Evolutionary conservation across 92 coral and sea anemone species (phyloP).

Genomic region (Nematostella vectensis): DNA sequence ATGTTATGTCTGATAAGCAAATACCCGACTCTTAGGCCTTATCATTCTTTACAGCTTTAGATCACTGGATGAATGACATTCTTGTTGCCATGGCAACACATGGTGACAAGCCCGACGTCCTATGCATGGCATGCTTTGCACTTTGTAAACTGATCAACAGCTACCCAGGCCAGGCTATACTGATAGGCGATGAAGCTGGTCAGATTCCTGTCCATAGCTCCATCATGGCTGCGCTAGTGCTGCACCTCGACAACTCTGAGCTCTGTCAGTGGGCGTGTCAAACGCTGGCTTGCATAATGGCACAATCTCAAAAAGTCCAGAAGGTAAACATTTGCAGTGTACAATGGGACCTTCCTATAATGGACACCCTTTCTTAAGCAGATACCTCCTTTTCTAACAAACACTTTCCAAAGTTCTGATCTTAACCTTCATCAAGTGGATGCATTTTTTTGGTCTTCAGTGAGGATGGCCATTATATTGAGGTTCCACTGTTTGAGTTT

Average conservation of each 20-base stretch:
- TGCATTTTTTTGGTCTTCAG: too few relatives aligned
- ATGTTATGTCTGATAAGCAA: too few relatives aligned
- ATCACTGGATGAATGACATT: conserved; percentile 60
- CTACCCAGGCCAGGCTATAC: conserved; percentile 42
- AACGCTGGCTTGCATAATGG: conserved; percentile 46
- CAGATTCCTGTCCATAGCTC: conserved; percentile 55
- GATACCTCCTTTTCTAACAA: too few relatives aligned
- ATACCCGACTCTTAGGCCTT: too few relatives aligned
- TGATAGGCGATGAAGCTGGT: conserved; percentile 38
- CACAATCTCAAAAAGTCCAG: conserved; percentile 37
- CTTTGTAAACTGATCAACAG: conserved; percentile 42
- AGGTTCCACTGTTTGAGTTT: too few relatives aligned
- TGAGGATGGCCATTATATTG: too few relatives aligned
- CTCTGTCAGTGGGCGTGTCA: conserved; percentile 57
- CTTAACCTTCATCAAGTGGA: too few relatives aligned
- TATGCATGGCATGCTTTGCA: conserved; percentile 55
- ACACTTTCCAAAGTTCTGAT: too few relatives aligned
- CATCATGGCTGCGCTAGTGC: conserved; percentile 55
- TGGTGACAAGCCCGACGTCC: conserved; percentile 53
- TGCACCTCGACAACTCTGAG: conserved; percentile 35
- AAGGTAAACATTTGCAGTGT: conserved; percentile 34
- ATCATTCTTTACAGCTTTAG: too few relatives aligned
- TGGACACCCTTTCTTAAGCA: too few relatives aligned
- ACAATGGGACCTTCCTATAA: neutral
- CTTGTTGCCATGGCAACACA: conserved; percentile 70